Evolutionary conservation across 2,113 vertebrate species (phyloP), one percentile per base, ranked within the genome.

Genomic region (Strigops habroptila): DNA sequence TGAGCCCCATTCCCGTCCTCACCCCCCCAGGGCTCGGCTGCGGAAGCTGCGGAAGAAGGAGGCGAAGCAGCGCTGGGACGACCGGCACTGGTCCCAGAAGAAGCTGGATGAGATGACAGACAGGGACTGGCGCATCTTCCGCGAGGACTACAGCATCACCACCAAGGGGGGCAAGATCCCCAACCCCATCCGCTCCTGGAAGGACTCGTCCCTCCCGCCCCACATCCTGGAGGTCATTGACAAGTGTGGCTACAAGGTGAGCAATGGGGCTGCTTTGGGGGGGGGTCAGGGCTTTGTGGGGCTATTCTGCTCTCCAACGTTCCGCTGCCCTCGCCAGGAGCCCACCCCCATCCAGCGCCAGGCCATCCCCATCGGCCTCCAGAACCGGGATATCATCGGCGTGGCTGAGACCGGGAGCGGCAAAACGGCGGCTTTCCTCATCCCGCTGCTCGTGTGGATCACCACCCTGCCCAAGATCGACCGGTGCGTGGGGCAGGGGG

Each of bases 141-240:
- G 99, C 0, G 99, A 99, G 95, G 99, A 99, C 91, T 99, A 99
- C 96, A 99, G 99, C 97, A 99, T 99, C 97, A 99, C 99, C 94
- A 99, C 99, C 91, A 99, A 99, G 94, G 99, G 99, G 39, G 99
- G 99, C 92, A 99, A 99, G 97, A 99, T 99, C 83, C 99, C 99
- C 5, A 99, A 99, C 88, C 99, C 99, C 92, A 99, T 99, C 97
- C 98, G 99, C 82, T 99, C 99, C 98, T 99, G 99, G 99, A 99
- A 99, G 95, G 99, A 99, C 86, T 99, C 99, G 44, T 97, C 97
- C 5, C 97, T 99, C 93, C 99, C 99, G 1, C 98, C 98, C 0
- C 99, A 99, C 96, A 99, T 99, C 96, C 95, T 99, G 97, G 99
- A 99, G 95, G 99, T 99, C 97, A 99, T 99, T 39, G 99, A 99